Conservation (phyloP, 2,888 invertebrate species). For the Tetramorium bicarinatum region DNA sequence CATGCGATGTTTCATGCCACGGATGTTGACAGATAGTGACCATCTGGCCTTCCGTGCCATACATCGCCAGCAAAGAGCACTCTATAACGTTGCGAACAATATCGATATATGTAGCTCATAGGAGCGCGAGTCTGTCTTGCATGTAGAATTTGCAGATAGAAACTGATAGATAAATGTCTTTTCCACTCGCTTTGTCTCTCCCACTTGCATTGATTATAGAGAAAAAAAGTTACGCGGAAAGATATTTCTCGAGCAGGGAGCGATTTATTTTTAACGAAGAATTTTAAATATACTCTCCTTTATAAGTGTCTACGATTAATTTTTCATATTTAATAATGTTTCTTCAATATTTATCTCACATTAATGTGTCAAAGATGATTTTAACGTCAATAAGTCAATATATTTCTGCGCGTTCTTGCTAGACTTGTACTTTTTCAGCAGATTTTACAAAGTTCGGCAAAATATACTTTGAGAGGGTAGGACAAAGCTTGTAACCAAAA, state of each 20-base stretch:
- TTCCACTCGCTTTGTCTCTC: slow-evolving; percentile 20
- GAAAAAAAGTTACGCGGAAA: not conserved
- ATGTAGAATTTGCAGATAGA: slow-evolving; percentile 45
- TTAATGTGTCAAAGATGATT: not conserved
- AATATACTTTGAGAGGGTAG: not conserved
- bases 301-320: not conserved
- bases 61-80: slow-evolving; percentile 16
- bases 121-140: slow-evolving; percentile 27
- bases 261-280: slow-evolving; percentile 2
- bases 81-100: slow-evolving; percentile 28
- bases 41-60: slow-evolving; percentile 59
- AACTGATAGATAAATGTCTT: slow-evolving; percentile 32
- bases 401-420: not conserved
- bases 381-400: not conserved
- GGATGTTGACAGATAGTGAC: slow-evolving; percentile 71
- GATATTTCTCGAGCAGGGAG: not conserved
- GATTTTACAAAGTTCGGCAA: not conserved
- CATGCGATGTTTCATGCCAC: slow-evolving; percentile 73
- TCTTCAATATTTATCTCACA: slow-evolving; percentile 9
- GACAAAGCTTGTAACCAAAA: not conserved
- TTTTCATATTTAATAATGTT: not conserved
- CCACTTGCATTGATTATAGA: not conserved
- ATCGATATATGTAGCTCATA: slow-evolving; percentile 13
- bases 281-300: not conserved
- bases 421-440: not conserved